These are phyloP conservation scores for Fulmarus glacialis DNA, from an alignment of 2,113 vertebrate genomes.

Conservation along the genomic window DNA sequence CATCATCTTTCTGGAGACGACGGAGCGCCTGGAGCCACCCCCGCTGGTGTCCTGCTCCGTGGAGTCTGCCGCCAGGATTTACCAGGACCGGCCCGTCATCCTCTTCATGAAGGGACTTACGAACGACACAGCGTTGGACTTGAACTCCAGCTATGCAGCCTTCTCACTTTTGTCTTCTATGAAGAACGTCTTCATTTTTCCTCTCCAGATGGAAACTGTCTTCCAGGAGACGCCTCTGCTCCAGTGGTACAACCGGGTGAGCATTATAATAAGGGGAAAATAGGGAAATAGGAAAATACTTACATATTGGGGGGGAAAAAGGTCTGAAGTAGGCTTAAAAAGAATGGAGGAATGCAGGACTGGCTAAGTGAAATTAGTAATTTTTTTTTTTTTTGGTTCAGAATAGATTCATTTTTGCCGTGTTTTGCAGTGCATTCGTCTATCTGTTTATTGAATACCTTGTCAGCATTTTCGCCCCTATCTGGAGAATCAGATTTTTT, in stretches of 20 bases:
- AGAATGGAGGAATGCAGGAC: rapidly evolving
- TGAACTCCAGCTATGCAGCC: conserved; percentile 33
- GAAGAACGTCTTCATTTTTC: conserved; percentile 78
- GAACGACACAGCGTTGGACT: background rate
- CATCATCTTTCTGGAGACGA: conserved; percentile 80
- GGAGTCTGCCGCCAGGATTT: conserved; percentile 77
- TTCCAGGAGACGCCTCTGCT: conserved; percentile 77
- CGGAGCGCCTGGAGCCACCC: conserved; percentile 60
- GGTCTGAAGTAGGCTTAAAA: background rate
- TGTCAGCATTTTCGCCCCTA: background rate
- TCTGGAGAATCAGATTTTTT: background rate
- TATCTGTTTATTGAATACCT: background rate
- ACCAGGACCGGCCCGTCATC: conserved; percentile 62
- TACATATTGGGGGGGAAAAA: rapidly evolving
- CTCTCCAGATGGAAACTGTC: conserved; percentile 73
- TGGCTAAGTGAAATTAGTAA: background rate
- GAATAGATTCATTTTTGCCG: background rate
- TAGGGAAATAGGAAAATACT: background rate
- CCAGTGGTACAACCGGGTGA: conserved; percentile 73
- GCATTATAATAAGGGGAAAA: background rate
- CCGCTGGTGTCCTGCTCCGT: conserved; percentile 74
- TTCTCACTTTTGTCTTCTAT: conserved; percentile 73
- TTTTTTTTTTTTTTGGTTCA: background rate
- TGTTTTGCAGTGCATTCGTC: background rate
- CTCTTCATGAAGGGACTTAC: conserved; percentile 78